These are phyloP conservation scores for Rhizoglyphus robini DNA, from an alignment of 1,140 invertebrate genomes.

Conservation along the genomic window DNA sequence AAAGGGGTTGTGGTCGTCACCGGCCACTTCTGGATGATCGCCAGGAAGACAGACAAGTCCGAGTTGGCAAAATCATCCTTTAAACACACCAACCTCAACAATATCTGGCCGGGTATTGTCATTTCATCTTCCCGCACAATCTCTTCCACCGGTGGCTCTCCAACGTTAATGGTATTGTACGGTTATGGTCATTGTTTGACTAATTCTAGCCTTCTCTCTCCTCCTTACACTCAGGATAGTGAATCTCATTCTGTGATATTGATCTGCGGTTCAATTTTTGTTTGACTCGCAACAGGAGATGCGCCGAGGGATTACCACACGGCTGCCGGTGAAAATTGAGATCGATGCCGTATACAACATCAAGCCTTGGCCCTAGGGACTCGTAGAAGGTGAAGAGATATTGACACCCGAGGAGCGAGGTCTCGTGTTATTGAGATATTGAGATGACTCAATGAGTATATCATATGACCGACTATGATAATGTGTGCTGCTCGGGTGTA, in stretches of 20 bases:
- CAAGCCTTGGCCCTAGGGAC: conserved; percentile 5
- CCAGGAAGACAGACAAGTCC: no score
- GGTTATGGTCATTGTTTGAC: conserved; percentile 52
- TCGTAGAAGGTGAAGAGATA: conserved; percentile 41
- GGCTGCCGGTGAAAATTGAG: conserved; percentile 82
- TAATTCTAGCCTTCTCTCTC: conserved; percentile 73
- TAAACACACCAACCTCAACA: no score
- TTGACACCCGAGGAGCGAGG: conserved; percentile 65
- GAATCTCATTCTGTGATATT: conserved; percentile 90
- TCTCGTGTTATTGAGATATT: conserved; percentile 96
- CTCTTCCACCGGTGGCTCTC: conserved; percentile 72
- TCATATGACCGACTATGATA: conserved; percentile 99
- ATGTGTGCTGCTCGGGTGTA: conserved; percentile 67
- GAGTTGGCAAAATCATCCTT: no score
- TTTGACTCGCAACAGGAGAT: conserved; percentile 68
- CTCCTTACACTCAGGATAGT: no score
- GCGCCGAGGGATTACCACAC: conserved; percentile 58
- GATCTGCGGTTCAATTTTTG: conserved; percentile 82
- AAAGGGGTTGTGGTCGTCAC: no score
- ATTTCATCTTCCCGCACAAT: conserved; percentile 67
- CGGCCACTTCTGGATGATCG: no score
- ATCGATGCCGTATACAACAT: conserved; percentile 79
- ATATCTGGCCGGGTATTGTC: no score
- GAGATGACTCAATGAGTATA: no score
- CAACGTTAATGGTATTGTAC: conserved; percentile 60